A percentile compares a stretch with the other conserved stretches of the same genome.
phyloP scores from a whole-genome alignment of 2,888 invertebrate species.

The Sturmia bella region DNA sequence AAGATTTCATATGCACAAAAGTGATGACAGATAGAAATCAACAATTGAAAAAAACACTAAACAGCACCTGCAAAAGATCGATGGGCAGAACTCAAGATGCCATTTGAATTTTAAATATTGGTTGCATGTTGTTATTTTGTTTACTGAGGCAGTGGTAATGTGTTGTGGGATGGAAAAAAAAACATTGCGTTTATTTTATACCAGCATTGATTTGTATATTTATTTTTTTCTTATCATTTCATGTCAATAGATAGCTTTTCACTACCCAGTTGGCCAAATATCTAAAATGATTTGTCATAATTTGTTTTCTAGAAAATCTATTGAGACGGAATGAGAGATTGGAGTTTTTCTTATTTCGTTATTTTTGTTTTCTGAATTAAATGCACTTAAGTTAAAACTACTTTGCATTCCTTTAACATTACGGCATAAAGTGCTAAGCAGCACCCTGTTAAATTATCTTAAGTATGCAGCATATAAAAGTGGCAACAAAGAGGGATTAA shows the following conservation, averaged over 20 bases:
- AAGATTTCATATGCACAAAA: conserved; percentile 27
- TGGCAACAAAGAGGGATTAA: conserved; percentile 33
- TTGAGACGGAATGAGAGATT: neutral
- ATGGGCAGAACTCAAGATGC: conserved; percentile 26
- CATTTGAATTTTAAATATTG: conserved; percentile 39
- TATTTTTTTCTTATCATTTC: no score
- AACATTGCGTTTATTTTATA: neutral
- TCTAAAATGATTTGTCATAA: no score
- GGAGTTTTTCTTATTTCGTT: no score
- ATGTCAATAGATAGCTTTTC: no score
- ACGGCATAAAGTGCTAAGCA: neutral
- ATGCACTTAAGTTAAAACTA: no score
- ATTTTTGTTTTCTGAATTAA: no score
- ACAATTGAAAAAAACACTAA: neutral
- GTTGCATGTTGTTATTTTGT: neutral
- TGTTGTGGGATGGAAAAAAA: conserved; percentile 19
- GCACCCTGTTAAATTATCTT: conserved; percentile 8
- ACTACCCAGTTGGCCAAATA: no score
- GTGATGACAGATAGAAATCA: conserved; percentile 54
- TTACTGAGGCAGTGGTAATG: neutral
- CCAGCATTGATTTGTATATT: no score
- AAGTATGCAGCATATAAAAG: conserved; percentile 7
- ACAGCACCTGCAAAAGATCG: conserved; percentile 6
- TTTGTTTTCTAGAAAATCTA: no score
- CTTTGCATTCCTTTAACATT: conserved; percentile 12